Evolutionary conservation across 1,140 invertebrate species (phyloP).

Genomic region (Phymorhynchus buccinoides): DNA sequence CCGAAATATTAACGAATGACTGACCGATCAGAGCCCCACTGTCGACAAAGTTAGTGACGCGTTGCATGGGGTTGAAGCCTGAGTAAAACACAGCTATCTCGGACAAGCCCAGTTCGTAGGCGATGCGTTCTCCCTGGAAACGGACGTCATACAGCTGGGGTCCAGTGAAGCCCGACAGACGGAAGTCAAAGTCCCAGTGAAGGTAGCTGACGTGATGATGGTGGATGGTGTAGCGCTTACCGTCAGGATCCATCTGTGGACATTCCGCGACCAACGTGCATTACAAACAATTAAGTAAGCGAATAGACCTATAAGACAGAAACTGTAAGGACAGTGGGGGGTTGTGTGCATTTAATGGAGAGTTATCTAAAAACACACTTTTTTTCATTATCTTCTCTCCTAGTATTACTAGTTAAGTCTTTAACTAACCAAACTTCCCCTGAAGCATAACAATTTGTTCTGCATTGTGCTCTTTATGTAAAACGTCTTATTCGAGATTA

Average conservation of each 20-base stretch:
- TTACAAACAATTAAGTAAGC: too few species aligned
- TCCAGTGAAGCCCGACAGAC: conserved; percentile 57
- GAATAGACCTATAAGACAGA: too few species aligned
- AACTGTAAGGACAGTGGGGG: too few species aligned
- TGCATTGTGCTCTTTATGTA: too few species aligned
- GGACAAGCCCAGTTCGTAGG: conserved; percentile 59
- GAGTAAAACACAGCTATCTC: conserved; percentile 64
- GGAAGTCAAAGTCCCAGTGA: conserved; percentile 64
- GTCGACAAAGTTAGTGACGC: conserved; percentile 54
- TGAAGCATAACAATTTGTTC: too few species aligned
- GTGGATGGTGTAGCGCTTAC: conserved; percentile 60
- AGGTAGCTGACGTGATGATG: conserved; percentile 58
- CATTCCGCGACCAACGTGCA: neutral
- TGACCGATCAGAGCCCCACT: conserved; percentile 48
- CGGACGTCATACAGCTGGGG: conserved; percentile 59
- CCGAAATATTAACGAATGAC: neutral
- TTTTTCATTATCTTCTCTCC: too few species aligned
- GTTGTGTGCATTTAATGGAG: too few species aligned
- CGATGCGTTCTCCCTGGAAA: conserved; percentile 57
- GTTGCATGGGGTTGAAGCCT: conserved; percentile 48
- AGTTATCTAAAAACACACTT: too few species aligned
- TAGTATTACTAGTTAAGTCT: too few species aligned
- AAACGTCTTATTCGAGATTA: too few species aligned
- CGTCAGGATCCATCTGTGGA: conserved; percentile 56
- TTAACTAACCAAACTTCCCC: too few species aligned